These are phyloP conservation scores for Yponomeuta sedellus DNA, from an alignment of 2,888 invertebrate genomes.

Conservation along the genomic window DNA sequence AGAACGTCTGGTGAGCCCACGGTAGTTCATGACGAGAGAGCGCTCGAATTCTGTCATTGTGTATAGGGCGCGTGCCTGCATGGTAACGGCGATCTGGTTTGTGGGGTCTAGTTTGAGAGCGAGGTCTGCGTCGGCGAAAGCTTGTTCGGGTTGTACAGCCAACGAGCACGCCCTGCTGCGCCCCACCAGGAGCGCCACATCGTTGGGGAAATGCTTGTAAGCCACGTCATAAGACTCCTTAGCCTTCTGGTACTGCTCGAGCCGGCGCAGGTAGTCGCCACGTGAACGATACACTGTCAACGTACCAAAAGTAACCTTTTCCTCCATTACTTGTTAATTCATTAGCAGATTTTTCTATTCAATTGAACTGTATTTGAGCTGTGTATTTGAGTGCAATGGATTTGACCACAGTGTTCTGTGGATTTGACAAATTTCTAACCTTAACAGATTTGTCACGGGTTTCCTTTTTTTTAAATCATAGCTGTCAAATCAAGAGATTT, in stretches of 20 bases:
- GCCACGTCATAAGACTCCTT: conserved; percentile 64
- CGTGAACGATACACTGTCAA: conserved; percentile 64
- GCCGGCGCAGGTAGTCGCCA: conserved; percentile 56
- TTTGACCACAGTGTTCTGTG: not conserved
- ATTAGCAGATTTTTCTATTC: not conserved
- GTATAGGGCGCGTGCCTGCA: conserved; percentile 66
- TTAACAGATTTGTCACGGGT: too few species aligned
- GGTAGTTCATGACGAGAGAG: conserved; percentile 63
- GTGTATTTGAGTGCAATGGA: not conserved
- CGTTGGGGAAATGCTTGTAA: conserved; percentile 45
- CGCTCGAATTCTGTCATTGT: conserved; percentile 67
- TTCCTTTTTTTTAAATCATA: not conserved
- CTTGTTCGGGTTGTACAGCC: conserved; percentile 59
- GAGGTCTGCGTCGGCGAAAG: conserved; percentile 59
- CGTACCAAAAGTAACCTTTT: conserved; percentile 55
- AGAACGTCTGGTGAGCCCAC: conserved; percentile 47
- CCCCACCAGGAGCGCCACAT: conserved; percentile 56
- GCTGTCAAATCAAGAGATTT: too few species aligned
- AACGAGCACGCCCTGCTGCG: conserved; percentile 65
- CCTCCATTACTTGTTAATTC: conserved; percentile 44
- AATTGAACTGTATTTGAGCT: conserved; percentile 15
- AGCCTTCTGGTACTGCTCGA: conserved; percentile 66
- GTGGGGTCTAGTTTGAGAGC: conserved; percentile 58
- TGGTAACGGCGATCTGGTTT: conserved; percentile 62
- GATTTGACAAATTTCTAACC: too few species aligned